Percentiles rank a stretch among this genome's conserved stretches.
These are phyloP conservation scores for Graphium colonna DNA, from an alignment of 2,888 invertebrate genomes.

Conservation along the genomic window DNA sequence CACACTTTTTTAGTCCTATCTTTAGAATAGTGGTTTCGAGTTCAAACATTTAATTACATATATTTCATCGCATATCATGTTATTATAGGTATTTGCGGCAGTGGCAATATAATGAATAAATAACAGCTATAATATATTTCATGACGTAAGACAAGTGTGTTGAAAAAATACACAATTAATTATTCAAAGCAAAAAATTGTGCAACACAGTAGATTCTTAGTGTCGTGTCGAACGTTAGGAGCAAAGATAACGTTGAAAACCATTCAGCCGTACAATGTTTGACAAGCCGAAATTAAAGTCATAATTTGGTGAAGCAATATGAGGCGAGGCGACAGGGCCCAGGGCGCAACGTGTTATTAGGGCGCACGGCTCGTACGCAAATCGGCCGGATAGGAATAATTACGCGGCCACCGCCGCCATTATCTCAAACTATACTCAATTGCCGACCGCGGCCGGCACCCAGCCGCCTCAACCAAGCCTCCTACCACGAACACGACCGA, in stretches of 20 bases:
- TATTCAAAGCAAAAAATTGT: too few relatives aligned
- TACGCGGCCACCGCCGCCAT: constrained; percentile 59
- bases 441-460: constrained; percentile 47
- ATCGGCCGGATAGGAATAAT: constrained; percentile 61
- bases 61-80: too few relatives aligned
- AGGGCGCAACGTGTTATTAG: constrained; percentile 32
- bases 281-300: constrained; percentile 14
- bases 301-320: constrained; percentile 17
- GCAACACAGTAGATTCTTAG: too few relatives aligned
- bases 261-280: background rate
- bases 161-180: too few relatives aligned
- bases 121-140: too few relatives aligned
- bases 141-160: too few relatives aligned
- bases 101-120: too few relatives aligned
- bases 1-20: too few relatives aligned
- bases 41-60: too few relatives aligned
- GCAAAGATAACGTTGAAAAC: background rate
- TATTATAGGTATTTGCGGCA: too few relatives aligned
- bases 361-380: constrained; percentile 34
- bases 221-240: too few relatives aligned
- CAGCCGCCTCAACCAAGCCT: background rate
- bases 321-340: constrained; percentile 13
- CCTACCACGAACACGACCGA: background rate
- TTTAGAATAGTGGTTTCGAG: too few relatives aligned
- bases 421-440: constrained; percentile 64